A percentile compares a stretch with the other conserved stretches of the same genome.
phyloP scores from a whole-genome alignment of 2,113 vertebrate genomes.

The Ciconia stormi region DNA sequence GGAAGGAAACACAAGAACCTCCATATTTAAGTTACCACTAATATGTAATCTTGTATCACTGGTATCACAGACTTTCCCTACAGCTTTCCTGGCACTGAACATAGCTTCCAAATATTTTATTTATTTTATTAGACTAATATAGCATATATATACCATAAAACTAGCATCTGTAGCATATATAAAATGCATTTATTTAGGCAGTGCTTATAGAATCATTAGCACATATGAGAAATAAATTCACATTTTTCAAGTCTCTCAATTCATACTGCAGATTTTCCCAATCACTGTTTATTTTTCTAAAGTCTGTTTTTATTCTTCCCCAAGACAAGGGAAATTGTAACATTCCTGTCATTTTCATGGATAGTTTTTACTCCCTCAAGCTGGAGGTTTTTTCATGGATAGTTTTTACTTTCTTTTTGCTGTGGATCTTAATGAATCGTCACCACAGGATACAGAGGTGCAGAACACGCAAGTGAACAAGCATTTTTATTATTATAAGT shows the following conservation, averaged over 20 bases:
- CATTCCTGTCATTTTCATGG: not conserved
- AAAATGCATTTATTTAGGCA: not conserved
- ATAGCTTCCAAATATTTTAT: not conserved
- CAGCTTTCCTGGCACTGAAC: not conserved
- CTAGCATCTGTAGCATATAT: not conserved
- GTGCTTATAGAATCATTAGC: not conserved
- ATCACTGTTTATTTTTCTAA: not conserved
- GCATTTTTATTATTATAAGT: not conserved
- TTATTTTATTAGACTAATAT: not conserved
- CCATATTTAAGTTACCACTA: not conserved
- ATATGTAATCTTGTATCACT: not conserved
- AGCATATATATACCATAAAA: not conserved
- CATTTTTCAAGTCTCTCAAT: not conserved
- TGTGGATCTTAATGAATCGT: not conserved
- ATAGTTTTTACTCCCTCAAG: not conserved
- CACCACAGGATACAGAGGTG: not conserved
- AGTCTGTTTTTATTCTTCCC: not conserved
- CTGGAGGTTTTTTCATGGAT: not conserved
- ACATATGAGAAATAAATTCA: not conserved
- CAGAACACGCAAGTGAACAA: not conserved
- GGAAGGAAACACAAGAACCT: not conserved
- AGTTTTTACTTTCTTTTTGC: not conserved
- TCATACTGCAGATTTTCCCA: not conserved
- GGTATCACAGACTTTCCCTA: not conserved
- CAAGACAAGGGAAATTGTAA: not conserved